Conservation (phyloP, 2,888 invertebrate genomes). For the Tromatobia lineatoria region DNA sequence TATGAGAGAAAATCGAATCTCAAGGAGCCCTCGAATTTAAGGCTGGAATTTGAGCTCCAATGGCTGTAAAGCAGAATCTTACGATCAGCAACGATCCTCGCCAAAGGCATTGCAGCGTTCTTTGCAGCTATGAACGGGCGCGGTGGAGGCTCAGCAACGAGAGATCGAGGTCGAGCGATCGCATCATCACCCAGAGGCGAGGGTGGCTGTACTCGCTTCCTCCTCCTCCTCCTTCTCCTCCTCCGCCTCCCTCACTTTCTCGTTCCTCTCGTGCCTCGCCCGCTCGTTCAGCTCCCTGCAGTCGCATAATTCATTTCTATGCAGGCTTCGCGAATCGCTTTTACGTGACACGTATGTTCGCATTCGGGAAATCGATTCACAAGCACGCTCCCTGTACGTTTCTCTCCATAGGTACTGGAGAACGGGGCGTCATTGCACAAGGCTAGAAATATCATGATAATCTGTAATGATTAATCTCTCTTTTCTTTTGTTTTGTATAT, state of each 20-base stretch:
- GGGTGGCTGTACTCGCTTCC: conserved; percentile 43
- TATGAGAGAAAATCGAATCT: conserved; percentile 50
- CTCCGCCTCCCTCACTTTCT: not conserved
- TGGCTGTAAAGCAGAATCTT: conserved; percentile 29
- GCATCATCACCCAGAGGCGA: conserved; percentile 57
- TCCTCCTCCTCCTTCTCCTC: conserved; percentile 13
- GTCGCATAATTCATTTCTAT: conserved; percentile 65
- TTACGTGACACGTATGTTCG: conserved; percentile 62
- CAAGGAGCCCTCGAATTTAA: conserved; percentile 43
- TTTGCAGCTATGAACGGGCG: conserved; percentile 1
- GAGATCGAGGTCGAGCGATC: conserved; percentile 58
- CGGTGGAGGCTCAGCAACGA: conserved; percentile 13
- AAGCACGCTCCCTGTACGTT: conserved; percentile 26
- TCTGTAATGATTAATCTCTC: too few relatives aligned
- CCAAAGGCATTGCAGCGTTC: conserved; percentile 14
- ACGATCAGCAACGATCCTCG: conserved; percentile 22
- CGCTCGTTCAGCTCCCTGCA: conserved; percentile 34
- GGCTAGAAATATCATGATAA: not conserved
- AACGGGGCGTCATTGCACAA: not conserved
- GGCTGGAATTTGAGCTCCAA: conserved; percentile 47
- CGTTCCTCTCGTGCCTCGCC: not conserved
- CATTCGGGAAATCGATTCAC: conserved; percentile 61
- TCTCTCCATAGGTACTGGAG: conserved; percentile 7
- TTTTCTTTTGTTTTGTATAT: too few relatives aligned
- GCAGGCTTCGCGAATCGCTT: conserved; percentile 61